Conservation (phyloP, 1,140 invertebrate species). For the Teleogryllus occipitalis region DNA sequence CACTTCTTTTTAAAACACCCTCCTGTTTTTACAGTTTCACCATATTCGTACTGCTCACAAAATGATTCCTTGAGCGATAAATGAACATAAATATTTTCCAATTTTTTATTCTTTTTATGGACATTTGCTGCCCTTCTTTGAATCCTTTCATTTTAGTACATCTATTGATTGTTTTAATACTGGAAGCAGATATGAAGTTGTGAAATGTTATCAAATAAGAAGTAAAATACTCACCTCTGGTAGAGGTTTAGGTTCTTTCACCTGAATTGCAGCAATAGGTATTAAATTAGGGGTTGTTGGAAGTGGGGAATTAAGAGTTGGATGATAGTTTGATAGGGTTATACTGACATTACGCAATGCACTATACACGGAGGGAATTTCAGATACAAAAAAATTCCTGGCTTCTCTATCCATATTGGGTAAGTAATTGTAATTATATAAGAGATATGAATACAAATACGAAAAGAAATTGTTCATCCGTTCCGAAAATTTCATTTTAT, state of each 20-base stretch:
- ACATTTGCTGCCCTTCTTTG: too few relatives aligned
- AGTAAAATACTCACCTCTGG: slow-evolving; percentile 13
- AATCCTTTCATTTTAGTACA: too few relatives aligned
- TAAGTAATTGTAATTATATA: background rate
- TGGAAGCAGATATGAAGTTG: too few relatives aligned
- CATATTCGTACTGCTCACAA: too few relatives aligned
- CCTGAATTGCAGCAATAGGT: slow-evolving; percentile 30
- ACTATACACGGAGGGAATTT: slow-evolving; percentile 23
- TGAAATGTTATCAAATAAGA: too few relatives aligned
- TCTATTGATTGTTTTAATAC: too few relatives aligned
- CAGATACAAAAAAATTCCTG: background rate
- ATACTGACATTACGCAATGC: slow-evolving; percentile 28
- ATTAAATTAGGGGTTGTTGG: slow-evolving; percentile 11
- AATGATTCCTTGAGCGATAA: too few relatives aligned
- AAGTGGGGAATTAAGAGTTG: slow-evolving; percentile 24
- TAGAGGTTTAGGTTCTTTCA: slow-evolving; percentile 19
- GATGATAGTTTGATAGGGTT: slow-evolving; percentile 28
- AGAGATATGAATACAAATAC: background rate
- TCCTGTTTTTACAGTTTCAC: too few relatives aligned
- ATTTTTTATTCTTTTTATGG: too few relatives aligned
- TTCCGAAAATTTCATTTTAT: slow-evolving; percentile 35
- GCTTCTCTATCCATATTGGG: background rate
- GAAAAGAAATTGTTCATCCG: slow-evolving; percentile 30
- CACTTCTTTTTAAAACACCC: too few relatives aligned
- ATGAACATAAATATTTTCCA: too few relatives aligned